A percentile compares a stretch with the other conserved stretches of the same genome.
These are phyloP conservation scores for Microcebus griseorufus DNA, from an alignment of 2,113 vertebrate species.

Conservation along the genomic window DNA sequence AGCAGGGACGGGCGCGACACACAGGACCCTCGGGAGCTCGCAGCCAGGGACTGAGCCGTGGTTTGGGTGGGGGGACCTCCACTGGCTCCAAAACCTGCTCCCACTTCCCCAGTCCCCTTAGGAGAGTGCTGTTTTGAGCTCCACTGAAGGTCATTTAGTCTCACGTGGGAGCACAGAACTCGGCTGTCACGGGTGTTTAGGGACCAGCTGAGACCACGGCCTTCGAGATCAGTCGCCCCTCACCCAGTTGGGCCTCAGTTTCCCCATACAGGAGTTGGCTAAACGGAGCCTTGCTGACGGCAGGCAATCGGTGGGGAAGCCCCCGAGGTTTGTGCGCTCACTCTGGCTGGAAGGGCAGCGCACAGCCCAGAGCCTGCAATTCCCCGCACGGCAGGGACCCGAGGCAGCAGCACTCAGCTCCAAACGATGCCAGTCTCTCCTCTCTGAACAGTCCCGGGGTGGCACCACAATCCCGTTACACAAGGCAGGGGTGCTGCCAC, in stretches of 20 bases:
- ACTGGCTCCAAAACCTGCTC: too few relatives aligned
- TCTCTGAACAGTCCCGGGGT: not conserved
- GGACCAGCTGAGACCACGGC: not conserved
- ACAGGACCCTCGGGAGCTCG: not conserved
- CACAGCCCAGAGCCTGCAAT: not conserved
- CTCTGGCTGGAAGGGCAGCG: not conserved
- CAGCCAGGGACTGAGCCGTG: not conserved
- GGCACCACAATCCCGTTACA: accelerated
- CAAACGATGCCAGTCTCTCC: not conserved
- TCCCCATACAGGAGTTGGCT: not conserved
- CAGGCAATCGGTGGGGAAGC: not conserved
- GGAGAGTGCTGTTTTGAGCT: not conserved
- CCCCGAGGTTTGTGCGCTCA: accelerated
- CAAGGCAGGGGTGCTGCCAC: not conserved
- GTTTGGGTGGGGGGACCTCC: too few relatives aligned
- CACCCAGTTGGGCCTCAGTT: not conserved
- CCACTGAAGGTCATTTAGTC: not conserved
- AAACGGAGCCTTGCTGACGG: not conserved
- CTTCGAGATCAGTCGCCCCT: not conserved
- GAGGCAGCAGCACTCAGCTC: accelerated
- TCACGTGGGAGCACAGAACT: not conserved
- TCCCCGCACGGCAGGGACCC: not conserved
- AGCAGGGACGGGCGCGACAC: not conserved
- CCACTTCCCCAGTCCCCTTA: too few relatives aligned
- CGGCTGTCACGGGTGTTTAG: accelerated